Percentiles rank a stretch among this genome's conserved stretches.
Conservation (phyloP, 2,113 vertebrate genomes). For the Nanorana parkeri region DNA sequence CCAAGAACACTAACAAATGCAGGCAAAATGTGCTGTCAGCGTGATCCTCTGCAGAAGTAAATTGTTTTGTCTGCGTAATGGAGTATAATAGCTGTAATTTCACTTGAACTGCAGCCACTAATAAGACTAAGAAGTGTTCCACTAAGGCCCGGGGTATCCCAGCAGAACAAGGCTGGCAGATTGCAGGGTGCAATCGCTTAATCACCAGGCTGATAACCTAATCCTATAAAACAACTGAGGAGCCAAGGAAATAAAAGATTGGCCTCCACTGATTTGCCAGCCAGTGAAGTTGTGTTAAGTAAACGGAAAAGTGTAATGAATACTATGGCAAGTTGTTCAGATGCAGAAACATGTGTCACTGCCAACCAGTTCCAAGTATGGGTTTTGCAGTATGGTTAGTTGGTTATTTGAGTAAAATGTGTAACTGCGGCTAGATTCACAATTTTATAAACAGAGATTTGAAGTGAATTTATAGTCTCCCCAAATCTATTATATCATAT, state of each 20-base stretch:
- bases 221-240: constrained; percentile 54
- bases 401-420: too few species aligned
- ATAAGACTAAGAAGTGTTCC: constrained; percentile 68
- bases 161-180: constrained; percentile 57
- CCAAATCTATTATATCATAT: too few species aligned
- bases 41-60: constrained; percentile 70
- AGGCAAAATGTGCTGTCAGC: constrained; percentile 64
- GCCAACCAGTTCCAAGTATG: constrained; percentile 4
- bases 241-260: constrained; percentile 49
- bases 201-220: constrained; percentile 60
- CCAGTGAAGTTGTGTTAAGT: constrained; percentile 25
- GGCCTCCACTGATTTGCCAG: constrained; percentile 27
- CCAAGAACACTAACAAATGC: constrained; percentile 61
- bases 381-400: too few species aligned
- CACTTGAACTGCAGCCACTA: constrained; percentile 73
- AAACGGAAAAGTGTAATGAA: constrained; percentile 40
- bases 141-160: constrained; percentile 60
- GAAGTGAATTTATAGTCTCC: too few species aligned
- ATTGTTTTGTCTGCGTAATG: constrained; percentile 72
- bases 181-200: constrained; percentile 57
- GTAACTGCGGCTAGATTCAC: too few species aligned
- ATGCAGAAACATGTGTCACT: constrained; percentile 3
- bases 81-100: constrained; percentile 74
- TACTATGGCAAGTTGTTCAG: constrained; percentile 5
- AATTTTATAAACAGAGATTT: too few species aligned